Conservation (phyloP, 2,113 vertebrate genomes). For the Rhagologus leucostigma region DNA sequence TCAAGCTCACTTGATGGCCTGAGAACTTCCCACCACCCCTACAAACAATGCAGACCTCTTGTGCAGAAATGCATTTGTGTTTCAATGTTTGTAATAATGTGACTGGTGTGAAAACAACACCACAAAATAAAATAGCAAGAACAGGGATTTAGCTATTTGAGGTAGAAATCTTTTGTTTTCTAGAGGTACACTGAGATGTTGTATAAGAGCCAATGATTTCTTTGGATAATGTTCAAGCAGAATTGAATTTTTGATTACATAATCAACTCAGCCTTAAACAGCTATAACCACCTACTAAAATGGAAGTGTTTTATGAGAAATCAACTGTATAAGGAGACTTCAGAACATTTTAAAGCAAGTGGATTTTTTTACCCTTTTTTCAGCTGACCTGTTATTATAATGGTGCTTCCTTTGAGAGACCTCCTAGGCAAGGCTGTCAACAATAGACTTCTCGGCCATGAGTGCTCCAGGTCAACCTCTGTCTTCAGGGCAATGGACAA, state of each 20-base stretch:
- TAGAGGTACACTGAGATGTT: neutral
- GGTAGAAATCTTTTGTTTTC: neutral
- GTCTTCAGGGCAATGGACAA: neutral
- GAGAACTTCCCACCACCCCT: neutral
- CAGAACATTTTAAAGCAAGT: neutral
- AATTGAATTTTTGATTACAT: neutral
- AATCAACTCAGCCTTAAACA: neutral
- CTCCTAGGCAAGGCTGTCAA: neutral
- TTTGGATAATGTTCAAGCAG: neutral
- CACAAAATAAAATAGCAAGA: slow-evolving; percentile 13
- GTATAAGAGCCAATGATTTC: neutral
- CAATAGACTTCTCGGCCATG: neutral
- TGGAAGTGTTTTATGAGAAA: neutral
- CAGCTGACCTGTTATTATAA: neutral
- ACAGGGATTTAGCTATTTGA: neutral
- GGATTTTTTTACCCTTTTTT: neutral
- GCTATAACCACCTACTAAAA: neutral
- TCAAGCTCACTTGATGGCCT: neutral
- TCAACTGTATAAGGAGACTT: neutral
- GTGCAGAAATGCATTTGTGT: neutral
- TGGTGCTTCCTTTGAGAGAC: neutral
- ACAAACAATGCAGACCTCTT: neutral
- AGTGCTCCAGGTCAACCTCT: neutral
- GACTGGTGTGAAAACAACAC: slow-evolving; percentile 11
- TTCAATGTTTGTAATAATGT: neutral